phyloP scores from a whole-genome alignment of 2,888 invertebrate species.

The Abrostola tripartita region DNA sequence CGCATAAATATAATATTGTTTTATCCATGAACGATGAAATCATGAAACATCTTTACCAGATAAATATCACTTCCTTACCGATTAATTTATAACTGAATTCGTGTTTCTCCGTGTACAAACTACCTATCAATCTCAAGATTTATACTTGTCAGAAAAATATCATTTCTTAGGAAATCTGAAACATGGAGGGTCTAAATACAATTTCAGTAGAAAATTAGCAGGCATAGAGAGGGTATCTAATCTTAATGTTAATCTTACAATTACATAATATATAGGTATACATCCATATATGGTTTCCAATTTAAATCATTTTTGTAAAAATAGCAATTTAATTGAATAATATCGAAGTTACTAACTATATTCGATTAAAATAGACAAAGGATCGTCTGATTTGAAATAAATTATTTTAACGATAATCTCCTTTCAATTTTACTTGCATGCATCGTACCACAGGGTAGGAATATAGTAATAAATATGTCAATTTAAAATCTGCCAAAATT shows the following conservation, averaged over 20 bases:
- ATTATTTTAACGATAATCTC: slow-evolving; percentile 20
- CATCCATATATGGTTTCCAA: slow-evolving; percentile 40
- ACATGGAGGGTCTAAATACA: slow-evolving; percentile 37
- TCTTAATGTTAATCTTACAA: slow-evolving; percentile 43
- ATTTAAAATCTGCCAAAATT: slow-evolving; percentile 12
- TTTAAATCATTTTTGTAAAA: slow-evolving; percentile 39
- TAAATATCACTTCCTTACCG: slow-evolving; percentile 44
- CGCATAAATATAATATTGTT: slow-evolving; percentile 1
- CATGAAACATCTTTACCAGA: slow-evolving; percentile 14
- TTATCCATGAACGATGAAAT: slow-evolving; percentile 9
- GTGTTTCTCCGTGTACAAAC: slow-evolving; percentile 4
- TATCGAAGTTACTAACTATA: slow-evolving; percentile 38
- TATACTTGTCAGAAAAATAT: slow-evolving; percentile 39
- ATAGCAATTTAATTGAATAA: slow-evolving; percentile 38
- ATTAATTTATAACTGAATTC: slow-evolving; percentile 28
- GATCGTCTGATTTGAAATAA: slow-evolving; percentile 23
- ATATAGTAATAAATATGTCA: slow-evolving; percentile 28
- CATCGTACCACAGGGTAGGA: slow-evolving; percentile 12
- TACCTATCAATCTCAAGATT: slow-evolving; percentile 19
- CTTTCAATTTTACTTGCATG: slow-evolving; percentile 19
- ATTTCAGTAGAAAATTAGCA: slow-evolving; percentile 42
- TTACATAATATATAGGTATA: slow-evolving; percentile 43
- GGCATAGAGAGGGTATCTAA: slow-evolving; percentile 36
- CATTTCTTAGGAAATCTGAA: slow-evolving; percentile 27
- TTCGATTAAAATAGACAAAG: slow-evolving; percentile 27